Base-by-base conservation (phyloP, 2,113 vertebrate genomes). In the Tychaedon coryphoeus region DNA sequence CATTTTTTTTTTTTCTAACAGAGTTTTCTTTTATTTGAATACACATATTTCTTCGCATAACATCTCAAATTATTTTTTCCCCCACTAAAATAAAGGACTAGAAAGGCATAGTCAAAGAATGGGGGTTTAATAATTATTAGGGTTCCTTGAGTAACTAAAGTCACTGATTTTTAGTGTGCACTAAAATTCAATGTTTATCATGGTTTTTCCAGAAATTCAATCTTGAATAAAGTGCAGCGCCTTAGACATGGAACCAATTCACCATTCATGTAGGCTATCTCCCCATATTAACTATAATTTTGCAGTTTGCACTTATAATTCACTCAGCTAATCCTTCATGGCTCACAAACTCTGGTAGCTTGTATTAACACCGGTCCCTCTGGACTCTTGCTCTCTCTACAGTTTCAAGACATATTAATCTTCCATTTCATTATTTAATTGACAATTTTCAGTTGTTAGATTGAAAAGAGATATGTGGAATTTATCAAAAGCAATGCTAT, bases 1-100 rank as follows among this genome's bases (percentile, higher is more conserved):
- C 66, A 82, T 79, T 92, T 93, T 38, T 92, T 93, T 87, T 88
- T 74, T 85, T 92, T 54, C 57, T 61, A 71, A 65, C 2, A 0
- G 64, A 67, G 10, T 64, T 74, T 29, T 88, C 92, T 93, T 91
- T 92, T 24, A 47, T 79, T 69, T 58, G 36, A 83, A 88, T 80
- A 26, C 17, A 43, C 8, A 10, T 31, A 69, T 57, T 91, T 76
- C 54, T 70, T 76, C 62, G 20, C 16, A 34, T 69, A 78, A 19
- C 8, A 20, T 42, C 58, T 26, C 25, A 78, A 31, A 40, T 36
- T 13, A 10, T 28, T 34, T 17, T 33, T 13, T 34, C 7, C 23
- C 47, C 45, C 45, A 10, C 5, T 1, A 10, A 23, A 42, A 67
- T 38, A 60, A 53, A 25, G 7, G 10, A 13, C 45, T 57, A 28